phyloP scores from a whole-genome alignment of 2,113 vertebrate genomes.

The rat (Rattus norvegicus) region GRCr8 NC_086025.1:118803001-118803500 shows the following conservation, averaged over 20 bases:
- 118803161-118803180: neutral
- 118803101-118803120: neutral
- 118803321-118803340: neutral
- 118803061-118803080: neutral
- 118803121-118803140: no score
- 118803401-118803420: no score
- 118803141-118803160: neutral
- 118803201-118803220: neutral
- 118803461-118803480: no score
- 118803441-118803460: no score
- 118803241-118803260: accelerated
- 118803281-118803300: neutral
- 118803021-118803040: neutral
- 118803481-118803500: no score
- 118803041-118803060: neutral
- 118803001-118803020: neutral
- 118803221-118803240: neutral
- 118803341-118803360: neutral
- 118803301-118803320: neutral
- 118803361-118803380: no score
- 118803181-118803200: neutral
- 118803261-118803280: neutral
- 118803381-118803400: no score
- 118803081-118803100: neutral
- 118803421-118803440: no score